Percentiles rank a stretch among this genome's conserved stretches.
phyloP scores from a whole-genome alignment of 2,888 invertebrate genomes.

The Heliconius hortense region DNA sequence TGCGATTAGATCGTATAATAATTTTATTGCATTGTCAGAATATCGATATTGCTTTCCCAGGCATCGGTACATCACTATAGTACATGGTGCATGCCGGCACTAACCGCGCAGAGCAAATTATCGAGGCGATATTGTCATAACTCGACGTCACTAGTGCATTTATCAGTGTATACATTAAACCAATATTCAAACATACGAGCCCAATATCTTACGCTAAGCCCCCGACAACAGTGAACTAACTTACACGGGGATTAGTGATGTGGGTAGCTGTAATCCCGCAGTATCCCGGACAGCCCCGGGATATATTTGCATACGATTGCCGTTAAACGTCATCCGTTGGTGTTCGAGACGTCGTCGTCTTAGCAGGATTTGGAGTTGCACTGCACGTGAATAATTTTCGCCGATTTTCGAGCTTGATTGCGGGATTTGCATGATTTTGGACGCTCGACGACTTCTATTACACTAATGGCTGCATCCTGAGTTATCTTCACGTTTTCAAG shows the following conservation, averaged over 20 bases:
- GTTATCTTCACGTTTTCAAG: slow-evolving; percentile 35
- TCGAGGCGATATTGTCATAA: slow-evolving; percentile 46
- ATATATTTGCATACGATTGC: slow-evolving; percentile 72
- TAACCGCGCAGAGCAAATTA: slow-evolving; percentile 36
- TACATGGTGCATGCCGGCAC: slow-evolving; percentile 18
- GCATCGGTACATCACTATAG: slow-evolving; percentile 28
- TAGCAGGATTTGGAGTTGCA: slow-evolving; percentile 51
- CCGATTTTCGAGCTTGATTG: slow-evolving; percentile 35
- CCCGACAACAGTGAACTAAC: slow-evolving; percentile 60
- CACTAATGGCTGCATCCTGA: slow-evolving; percentile 44
- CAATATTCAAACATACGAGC: slow-evolving; percentile 54
- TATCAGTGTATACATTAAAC: slow-evolving; percentile 46
- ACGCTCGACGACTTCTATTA: slow-evolving; percentile 35
- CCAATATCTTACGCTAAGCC: slow-evolving; percentile 68
- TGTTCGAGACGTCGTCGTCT: slow-evolving; percentile 67
- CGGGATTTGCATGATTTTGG: slow-evolving; percentile 41
- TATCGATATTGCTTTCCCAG: slow-evolving; percentile 26
- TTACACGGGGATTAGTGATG: slow-evolving; percentile 65
- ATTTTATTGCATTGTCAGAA: slow-evolving; percentile 29
- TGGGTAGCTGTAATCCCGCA: slow-evolving; percentile 58
- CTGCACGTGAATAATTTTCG: slow-evolving; percentile 54
- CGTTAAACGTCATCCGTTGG: slow-evolving; percentile 74
- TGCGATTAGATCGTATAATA: slow-evolving; percentile 24
- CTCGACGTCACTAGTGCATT: slow-evolving; percentile 45
- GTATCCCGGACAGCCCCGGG: slow-evolving; percentile 56